Base-by-base conservation (phyloP, 2,888 invertebrate species). In the Oxystoma pomonae region DNA sequence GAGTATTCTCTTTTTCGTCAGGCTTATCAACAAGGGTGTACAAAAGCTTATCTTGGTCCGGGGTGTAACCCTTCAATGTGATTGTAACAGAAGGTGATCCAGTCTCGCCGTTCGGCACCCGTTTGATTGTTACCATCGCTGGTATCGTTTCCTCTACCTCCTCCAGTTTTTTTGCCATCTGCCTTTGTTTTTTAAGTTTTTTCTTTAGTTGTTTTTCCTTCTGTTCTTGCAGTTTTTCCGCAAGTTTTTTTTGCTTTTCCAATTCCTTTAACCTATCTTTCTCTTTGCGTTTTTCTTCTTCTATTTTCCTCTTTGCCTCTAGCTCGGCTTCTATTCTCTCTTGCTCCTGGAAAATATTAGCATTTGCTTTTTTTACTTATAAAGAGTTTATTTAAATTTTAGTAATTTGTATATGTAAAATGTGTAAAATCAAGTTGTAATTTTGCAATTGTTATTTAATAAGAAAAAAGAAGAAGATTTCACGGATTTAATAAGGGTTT, bases 71-170 rank as follows among this genome's bases (percentile, higher is more conserved):
- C 73, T 90, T 89, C 22, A 90, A 81, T 0, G 90, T 90, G 58
- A 91, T 90, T 0, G 90, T 91, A 1, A 91, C 91, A 20, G 88
- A 89, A 9, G 90, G 89, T 69, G 89, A 87, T 0, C 85, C 83
- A 68, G 81, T 83, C 72, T 86, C 85, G 5, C 87, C 86, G 69
- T 89, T 85, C 78, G 87, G 86, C 1, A 90, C 86, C 58, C 90
- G 80, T 65, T 89, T 85, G 64, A 91, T 91, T 3, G 91, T 91
- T 1, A 91, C 90, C 81, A 88, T 87, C 64, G 80, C 80, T 1
- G 80, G 80, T 60, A 80, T 80, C 0, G 77, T 80, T 71, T 80
- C 79, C 70, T 80, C 80, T 50, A 66, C 60, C 21, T 69, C 63
- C 19, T 49, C 64, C 57, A 60, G 57, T 60, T 61, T 59, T 61